Percentiles rank a stretch among this genome's conserved stretches.
These are phyloP conservation scores for Sarcoramphus papa DNA, from an alignment of 2,797 vertebrate genomes.

Conservation along the genomic window DNA sequence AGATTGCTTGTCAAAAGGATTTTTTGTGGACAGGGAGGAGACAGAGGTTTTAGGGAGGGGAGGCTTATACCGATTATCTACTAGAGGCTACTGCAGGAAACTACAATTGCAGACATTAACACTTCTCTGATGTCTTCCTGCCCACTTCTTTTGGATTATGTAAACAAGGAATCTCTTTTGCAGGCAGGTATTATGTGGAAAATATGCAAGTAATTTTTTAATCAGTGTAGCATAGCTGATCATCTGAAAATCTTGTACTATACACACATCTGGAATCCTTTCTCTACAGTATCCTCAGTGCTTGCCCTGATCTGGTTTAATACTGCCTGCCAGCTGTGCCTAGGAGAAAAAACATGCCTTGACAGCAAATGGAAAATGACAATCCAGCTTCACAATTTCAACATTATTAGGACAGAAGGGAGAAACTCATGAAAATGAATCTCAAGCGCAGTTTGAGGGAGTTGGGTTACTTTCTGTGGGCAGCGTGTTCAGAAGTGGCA, in stretches of 20 bases:
- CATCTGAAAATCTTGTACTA: neutral
- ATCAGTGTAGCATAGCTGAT: neutral
- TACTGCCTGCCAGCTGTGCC: neutral
- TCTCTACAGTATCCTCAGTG: neutral
- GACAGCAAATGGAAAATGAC: neutral
- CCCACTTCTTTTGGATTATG: neutral
- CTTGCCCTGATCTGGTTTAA: neutral
- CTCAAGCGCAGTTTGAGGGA: neutral
- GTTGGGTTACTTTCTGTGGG: neutral
- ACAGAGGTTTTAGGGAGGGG: neutral
- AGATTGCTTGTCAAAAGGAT: neutral
- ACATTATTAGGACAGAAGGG: neutral
- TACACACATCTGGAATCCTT: neutral
- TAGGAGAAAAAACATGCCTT: neutral
- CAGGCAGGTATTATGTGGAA: neutral
- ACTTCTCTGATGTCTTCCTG: neutral
- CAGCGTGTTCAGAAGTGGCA: neutral
- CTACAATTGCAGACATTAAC: neutral
- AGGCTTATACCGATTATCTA: neutral
- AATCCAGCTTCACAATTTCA: neutral
- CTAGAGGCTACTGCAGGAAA: neutral
- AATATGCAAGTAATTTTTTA: neutral
- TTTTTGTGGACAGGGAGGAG: neutral
- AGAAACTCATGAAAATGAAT: neutral
- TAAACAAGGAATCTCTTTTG: neutral